Evolutionary conservation across 2,797 vertebrate genomes (phyloP), one percentile per base, ranked within the genome.

Genomic region (Graptemys geographica): DNA sequence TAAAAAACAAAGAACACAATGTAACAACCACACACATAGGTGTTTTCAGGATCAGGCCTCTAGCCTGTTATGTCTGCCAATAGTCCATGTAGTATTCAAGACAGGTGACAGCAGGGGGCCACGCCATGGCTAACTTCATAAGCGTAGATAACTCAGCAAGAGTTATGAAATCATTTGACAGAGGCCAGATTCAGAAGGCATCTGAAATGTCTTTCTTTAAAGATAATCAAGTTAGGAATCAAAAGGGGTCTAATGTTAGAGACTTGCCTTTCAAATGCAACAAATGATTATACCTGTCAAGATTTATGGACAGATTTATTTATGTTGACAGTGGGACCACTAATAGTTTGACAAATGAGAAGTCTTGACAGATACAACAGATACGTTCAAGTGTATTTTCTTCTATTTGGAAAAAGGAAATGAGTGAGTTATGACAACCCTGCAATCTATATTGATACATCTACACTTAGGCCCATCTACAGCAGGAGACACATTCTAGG

Each of bases 281-380:
- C 98, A 98, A 98, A 98, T 98, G 97, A 98, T 98, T 98, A 97
- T 95, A 98, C 97, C 97, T 98, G 98, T 98, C 98, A 98, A 98
- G 98, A 98, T 98, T 98, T 98, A 98, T 98, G 98, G 98, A 98
- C 97, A 98, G 98, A 98, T 98, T 97, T 98, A 98, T 98, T 98
- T 98, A 98, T 98, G 98, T 98, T 98, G 98, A 98, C 98, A 97
- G 94, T 97, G 92, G 96, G 97, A 96, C 98, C 97, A 97, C 97
- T 98, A 98, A 98, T 97, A 95, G 97, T 97, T 98, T 98, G 98
- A 98, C 97, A 98, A 98, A 98, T 97, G 97, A 98, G 97, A 96
- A 97, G 94, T 94, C 97, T 98, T 98, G 98, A 98, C 97, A 98
- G 97, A 97, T 97, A 97, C 96, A 97, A 96, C 97, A 97, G 97